phyloP scores from a whole-genome alignment of 2,797 vertebrate species.

The Alosa sapidissima region DNA sequence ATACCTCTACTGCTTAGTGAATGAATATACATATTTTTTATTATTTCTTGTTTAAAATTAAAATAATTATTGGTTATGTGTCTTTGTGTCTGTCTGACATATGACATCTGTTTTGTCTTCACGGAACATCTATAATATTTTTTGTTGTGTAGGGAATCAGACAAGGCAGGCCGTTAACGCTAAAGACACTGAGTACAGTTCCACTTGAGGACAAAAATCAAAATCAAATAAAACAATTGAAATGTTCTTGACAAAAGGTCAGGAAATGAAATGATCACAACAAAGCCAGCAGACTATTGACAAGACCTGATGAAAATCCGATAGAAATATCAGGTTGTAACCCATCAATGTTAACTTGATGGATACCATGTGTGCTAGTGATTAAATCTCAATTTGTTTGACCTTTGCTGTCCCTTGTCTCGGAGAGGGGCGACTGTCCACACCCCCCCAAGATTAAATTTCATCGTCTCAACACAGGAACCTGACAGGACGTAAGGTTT shows the following conservation, averaged over 20 bases:
- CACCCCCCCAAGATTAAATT: not conserved
- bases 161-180: not conserved
- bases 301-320: constrained; percentile 12
- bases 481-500: not conserved
- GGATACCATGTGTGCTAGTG: not conserved
- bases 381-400: constrained; percentile 21
- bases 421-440: not conserved
- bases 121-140: not conserved
- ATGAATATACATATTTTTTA: not conserved
- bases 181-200: not conserved
- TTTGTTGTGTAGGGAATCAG: not conserved
- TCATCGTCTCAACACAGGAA: not conserved
- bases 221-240: constrained; percentile 21
- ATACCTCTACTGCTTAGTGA: not conserved
- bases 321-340: constrained; percentile 9
- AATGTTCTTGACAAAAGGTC: constrained; percentile 25
- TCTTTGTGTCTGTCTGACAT: not conserved
- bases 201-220: not conserved
- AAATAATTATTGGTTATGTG: not conserved
- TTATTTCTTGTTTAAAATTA: not conserved
- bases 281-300: constrained; percentile 2
- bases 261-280: constrained; percentile 8
- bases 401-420: not conserved
- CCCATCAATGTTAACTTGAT: constrained; percentile 9
- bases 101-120: not conserved